Conservation (phyloP, 2,113 vertebrate genomes). For the Forbesichthys papilliferus region DNA sequence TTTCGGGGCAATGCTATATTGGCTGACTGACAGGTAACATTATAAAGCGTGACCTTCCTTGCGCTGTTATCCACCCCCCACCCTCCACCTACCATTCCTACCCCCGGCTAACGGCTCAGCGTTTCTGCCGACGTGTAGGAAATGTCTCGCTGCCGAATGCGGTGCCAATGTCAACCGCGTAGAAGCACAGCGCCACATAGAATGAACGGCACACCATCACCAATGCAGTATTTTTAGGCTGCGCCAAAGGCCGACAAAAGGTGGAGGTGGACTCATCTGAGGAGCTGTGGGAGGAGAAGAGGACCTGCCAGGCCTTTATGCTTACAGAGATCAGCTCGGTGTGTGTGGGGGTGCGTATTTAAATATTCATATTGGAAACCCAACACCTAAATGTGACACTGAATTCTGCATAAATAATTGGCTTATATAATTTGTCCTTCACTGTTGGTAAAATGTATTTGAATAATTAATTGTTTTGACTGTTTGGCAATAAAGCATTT, state of each 20-base stretch:
- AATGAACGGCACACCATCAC: conserved; percentile 19
- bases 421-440: no score
- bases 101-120: conserved; percentile 38
- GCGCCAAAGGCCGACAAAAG: conserved; percentile 26
- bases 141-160: background rate
- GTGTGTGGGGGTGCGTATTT: conserved; percentile 12
- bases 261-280: conserved; percentile 47
- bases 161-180: conserved; percentile 25
- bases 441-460: no score
- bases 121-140: conserved; percentile 15
- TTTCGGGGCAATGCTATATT: conserved; percentile 56
- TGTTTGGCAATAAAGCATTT: no score
- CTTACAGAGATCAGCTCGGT: conserved; percentile 5
- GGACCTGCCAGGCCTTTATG: conserved; percentile 4
- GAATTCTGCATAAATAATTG: no score
- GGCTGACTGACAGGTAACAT: conserved; percentile 73
- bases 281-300: conserved; percentile 37
- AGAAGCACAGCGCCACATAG: conserved; percentile 5
- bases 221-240: conserved; percentile 40
- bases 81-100: background rate
- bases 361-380: background rate
- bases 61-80: conserved; percentile 46
- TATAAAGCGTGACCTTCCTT: conserved; percentile 69
- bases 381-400: no score
- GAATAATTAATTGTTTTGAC: no score